Base-by-base conservation (phyloP, 1,140 invertebrate genomes). In the Stenopsyche tienmushanensis region DNA sequence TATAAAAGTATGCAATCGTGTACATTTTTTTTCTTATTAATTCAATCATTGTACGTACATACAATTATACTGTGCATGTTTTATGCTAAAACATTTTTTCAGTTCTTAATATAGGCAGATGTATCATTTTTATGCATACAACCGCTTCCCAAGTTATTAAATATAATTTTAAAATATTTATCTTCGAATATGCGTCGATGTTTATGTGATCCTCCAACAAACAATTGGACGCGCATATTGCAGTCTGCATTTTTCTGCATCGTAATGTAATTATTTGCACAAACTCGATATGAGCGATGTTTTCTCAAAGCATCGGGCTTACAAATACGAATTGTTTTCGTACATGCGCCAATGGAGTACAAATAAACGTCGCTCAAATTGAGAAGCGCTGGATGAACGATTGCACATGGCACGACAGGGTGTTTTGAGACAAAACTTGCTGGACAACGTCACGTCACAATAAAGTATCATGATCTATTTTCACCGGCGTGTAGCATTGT, bases 381-480 rank as follows among this genome's bases (percentile, higher is more conserved):
- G 53, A 55, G 53, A 55, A 55, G 29, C 34, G 13, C 10, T 15
- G 29, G 15, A 15, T 59, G 41, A 47, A 59, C 9, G 10, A 45
- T 23, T 45, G 25, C 55, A 59, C 9, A 47, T 47, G 55, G 39
- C 55, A 23, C 18, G 55, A 34, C 24, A 17, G 21, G 41, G 26
- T 60, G 24, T 60, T 60, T 60, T 60, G 42, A 60, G 39, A 47
- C 42, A 60, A 42, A 47, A 60, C 57, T 47, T 24, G 23, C 57
- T 60, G 57, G 57, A 60, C 57, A 60, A 47, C 42, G 39, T 60
- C 57, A 60, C 57, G 57, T 60, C 57, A 60, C 57, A 60, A 60
- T 60, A 60, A 60, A 17, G 41, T 45, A 5, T 23, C 24, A 41
- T 47, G 57, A 47, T 60, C 57, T 47, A 60, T 60, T 57, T 57